These are phyloP conservation scores for Aldrovandia affinis DNA, from an alignment of 2,797 vertebrate genomes.

Conservation along the genomic window DNA sequence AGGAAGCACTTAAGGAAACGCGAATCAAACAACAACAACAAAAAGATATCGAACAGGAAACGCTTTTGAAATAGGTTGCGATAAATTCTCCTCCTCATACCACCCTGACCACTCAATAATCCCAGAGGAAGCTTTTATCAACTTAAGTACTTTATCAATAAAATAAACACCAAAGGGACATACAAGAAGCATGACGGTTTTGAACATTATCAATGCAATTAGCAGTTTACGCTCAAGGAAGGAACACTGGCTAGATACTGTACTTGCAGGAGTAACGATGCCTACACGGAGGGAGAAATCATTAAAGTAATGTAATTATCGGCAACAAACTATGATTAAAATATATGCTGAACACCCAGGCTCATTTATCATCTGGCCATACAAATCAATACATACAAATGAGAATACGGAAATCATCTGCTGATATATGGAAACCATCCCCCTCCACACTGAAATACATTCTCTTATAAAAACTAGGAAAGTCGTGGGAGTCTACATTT, in stretches of 20 bases:
- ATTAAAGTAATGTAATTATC: background rate
- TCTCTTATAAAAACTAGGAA: background rate
- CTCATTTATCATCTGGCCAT: background rate
- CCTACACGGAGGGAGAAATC: background rate
- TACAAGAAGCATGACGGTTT: background rate
- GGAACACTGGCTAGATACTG: background rate
- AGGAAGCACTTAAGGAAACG: conserved; percentile 32
- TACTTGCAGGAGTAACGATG: background rate
- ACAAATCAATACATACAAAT: background rate
- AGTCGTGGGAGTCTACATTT: no score
- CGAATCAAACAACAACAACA: conserved; percentile 14
- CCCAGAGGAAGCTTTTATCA: background rate
- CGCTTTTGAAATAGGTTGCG: background rate
- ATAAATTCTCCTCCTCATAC: background rate
- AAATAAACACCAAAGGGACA: background rate
- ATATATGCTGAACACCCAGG: background rate
- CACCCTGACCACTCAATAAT: background rate
- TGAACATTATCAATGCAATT: background rate
- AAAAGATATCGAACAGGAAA: conserved; percentile 23
- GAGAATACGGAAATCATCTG: background rate
- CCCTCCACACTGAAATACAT: background rate
- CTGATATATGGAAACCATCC: background rate
- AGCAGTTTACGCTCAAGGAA: no score
- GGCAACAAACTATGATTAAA: background rate
- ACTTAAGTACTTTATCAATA: background rate